Evolutionary conservation across 2,888 invertebrate genomes (phyloP).

Genomic region (Sclerodermus sp.): DNA sequence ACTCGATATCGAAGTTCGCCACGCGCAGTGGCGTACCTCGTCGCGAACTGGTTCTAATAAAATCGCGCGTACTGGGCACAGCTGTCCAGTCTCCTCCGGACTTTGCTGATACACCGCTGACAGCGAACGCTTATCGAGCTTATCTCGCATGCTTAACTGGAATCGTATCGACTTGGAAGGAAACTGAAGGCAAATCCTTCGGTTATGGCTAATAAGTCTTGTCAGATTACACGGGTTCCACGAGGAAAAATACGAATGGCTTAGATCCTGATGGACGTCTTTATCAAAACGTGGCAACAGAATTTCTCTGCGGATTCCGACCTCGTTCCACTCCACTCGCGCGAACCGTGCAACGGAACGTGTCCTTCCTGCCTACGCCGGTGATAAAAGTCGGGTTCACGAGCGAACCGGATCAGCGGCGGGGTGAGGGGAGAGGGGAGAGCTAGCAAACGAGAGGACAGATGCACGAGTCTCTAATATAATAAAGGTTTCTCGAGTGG

Average conservation of each 20-base stretch:
- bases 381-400: slow-evolving; percentile 33
- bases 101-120: too few species aligned
- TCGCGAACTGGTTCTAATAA: neutral
- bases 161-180: too few species aligned
- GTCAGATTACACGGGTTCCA: too few species aligned
- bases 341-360: neutral
- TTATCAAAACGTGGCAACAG: too few species aligned
- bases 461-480: slow-evolving; percentile 47
- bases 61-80: too few species aligned
- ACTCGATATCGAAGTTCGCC: slow-evolving; percentile 23
- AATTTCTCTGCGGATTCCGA: neutral
- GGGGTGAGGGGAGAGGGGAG: neutral
- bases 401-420: slow-evolving; percentile 14
- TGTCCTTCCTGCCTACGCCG: slow-evolving; percentile 39
- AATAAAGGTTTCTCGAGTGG: slow-evolving; percentile 53
- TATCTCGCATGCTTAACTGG: too few species aligned
- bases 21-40: neutral
- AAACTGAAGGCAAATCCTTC: too few species aligned
- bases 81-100: too few species aligned
- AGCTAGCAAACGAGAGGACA: slow-evolving; percentile 19
- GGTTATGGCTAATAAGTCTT: too few species aligned
- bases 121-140: too few species aligned
- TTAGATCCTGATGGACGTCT: too few species aligned
- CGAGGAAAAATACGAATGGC: too few species aligned
- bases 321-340: neutral